Evolutionary conservation across 1,140 invertebrate species (phyloP), one percentile per base, ranked within the genome.

Genomic region (Rhynchophorus ferrugineus): DNA sequence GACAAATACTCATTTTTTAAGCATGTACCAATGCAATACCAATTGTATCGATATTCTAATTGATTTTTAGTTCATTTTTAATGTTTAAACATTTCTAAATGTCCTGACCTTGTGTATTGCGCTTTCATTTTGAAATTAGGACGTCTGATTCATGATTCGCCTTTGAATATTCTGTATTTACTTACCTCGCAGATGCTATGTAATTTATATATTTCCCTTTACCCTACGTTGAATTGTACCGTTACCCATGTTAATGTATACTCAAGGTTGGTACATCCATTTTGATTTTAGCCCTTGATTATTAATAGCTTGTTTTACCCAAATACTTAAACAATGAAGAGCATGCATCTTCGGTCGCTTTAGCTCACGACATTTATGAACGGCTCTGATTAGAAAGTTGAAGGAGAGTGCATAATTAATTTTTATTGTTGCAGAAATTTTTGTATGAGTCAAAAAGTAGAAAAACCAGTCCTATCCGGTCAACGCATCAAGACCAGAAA

Each of bases 391-490:
- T 29, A 29, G 24, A 29, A 29, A 29, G 24, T 29, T 29, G 24
- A n/a, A n/a, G n/a, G n/a, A n/a, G n/a, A n/a, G n/a, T n/a, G n/a
- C n/a, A n/a, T n/a, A 29, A 29, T 8, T 37, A 14, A 7, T 37
- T 41, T 7, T 16, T 41, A 8, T 41, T 41, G 14, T 41, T 41
- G 7, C 44, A 54, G 51, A 54, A 54, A 54, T 54, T 54, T 88
- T 95, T 96, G 91, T 93, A 97, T 97, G 94, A 96, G 90, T 96
- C 92, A 95, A 83, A 96, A 96, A 89, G 89, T 86, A 85, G 92
- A 96, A 93, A 95, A 95, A 90, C 93, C 93, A 85, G 87, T 93
- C 84, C 81, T 98, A 85, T 95, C 92, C 83, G 94, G 94, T 90
- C 93, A 96, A 85, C 91, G 93, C 79, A 95, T 97, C 81, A 98